These are phyloP conservation scores for Alosa alosa DNA, from an alignment of 2,113 vertebrate species.

Conservation along the genomic window DNA sequence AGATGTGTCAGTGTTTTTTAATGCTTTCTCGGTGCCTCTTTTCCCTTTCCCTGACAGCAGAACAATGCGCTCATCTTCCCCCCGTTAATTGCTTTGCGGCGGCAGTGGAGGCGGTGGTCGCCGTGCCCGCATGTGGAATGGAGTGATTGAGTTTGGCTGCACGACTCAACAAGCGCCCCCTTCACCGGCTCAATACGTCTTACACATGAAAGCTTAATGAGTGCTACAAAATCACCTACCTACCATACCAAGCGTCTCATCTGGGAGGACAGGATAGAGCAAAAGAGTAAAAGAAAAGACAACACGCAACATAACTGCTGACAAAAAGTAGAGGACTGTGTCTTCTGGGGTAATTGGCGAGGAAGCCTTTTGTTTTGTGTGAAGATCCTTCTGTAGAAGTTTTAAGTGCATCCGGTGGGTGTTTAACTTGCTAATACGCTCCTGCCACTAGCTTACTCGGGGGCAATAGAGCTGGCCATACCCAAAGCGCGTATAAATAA, in stretches of 20 bases:
- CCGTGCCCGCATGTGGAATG: neutral
- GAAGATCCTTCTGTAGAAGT: neutral
- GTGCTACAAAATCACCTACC: neutral
- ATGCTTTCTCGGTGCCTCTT: neutral
- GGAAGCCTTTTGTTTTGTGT: neutral
- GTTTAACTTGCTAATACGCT: neutral
- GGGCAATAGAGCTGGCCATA: neutral
- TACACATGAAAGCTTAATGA: neutral
- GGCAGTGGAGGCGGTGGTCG: neutral
- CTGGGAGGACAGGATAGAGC: neutral
- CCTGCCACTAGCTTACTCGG: neutral
- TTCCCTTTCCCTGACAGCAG: neutral
- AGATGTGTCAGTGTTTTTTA: neutral
- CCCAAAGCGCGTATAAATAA: neutral
- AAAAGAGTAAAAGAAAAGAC: neutral
- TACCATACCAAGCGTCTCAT: neutral
- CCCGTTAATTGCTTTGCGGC: neutral
- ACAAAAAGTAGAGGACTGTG: neutral
- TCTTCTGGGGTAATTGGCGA: neutral
- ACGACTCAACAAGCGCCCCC: neutral
- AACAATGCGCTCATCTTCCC: neutral
- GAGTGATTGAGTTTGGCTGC: neutral
- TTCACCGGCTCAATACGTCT: neutral
- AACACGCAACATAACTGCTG: neutral
- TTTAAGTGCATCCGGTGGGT: slow-evolving; percentile 11